Conservation (phyloP, 2,797 vertebrate genomes). For the Darevskia nairensis region DNA sequence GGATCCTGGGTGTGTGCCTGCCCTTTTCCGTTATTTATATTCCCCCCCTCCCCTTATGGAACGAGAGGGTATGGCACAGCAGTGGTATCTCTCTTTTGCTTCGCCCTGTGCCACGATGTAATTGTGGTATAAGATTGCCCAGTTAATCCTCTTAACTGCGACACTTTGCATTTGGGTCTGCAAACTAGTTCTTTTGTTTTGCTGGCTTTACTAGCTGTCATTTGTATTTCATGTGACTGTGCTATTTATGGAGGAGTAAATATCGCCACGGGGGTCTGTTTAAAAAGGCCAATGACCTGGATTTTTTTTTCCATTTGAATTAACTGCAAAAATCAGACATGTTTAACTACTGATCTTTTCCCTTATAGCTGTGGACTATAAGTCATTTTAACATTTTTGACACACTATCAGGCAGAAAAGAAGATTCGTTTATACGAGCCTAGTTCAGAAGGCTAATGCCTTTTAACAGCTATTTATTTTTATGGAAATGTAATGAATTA, state of each 20-base stretch:
- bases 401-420: conserved; percentile 47
- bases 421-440: neutral
- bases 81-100: neutral
- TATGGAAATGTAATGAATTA: neutral
- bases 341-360: conserved; percentile 50
- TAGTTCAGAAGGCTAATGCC: conserved; percentile 30
- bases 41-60: neutral
- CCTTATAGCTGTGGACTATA: conserved; percentile 44
- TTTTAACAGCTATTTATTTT: conserved; percentile 14
- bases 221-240: conserved; percentile 82
- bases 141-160: conserved; percentile 50
- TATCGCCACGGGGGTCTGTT: conserved; percentile 79
- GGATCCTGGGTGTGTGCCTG: neutral
- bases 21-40: neutral
- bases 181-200: conserved; percentile 80
- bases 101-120: neutral
- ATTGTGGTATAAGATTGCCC: neutral
- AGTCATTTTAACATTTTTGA: conserved; percentile 42
- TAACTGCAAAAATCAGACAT: conserved; percentile 73
- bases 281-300: conserved; percentile 83
- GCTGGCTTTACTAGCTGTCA: conserved; percentile 73
- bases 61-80: neutral
- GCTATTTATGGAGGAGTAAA: conserved; percentile 84
- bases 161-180: conserved; percentile 63
- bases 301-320: conserved; percentile 79